Evolutionary conservation across 30 jellyfish, hydroid and myxozoan genomes (phyloP).

Genomic region (Aurelia aurita): DNA sequence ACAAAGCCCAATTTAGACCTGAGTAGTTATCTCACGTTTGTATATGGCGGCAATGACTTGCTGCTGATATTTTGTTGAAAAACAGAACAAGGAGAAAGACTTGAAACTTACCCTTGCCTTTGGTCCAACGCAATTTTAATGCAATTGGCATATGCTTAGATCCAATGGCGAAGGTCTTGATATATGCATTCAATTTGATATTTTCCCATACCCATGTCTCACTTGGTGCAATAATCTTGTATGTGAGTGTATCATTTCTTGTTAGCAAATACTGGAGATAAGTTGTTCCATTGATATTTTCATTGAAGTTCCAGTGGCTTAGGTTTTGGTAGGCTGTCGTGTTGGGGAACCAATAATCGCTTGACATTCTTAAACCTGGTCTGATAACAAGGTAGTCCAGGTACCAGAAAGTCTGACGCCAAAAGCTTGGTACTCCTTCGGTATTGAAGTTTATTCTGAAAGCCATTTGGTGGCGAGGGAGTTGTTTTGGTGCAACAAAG

Average conservation of each 20-base stretch:
- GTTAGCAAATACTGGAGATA: constrained; percentile 37
- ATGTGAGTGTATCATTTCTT: constrained; percentile 44
- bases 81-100: no score
- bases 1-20: no score
- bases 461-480: constrained; percentile 78
- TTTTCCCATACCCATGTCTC: constrained; percentile 56
- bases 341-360: constrained; percentile 49
- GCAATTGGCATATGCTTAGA: constrained; percentile 44
- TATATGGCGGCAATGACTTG: no score
- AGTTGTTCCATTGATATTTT: constrained; percentile 52
- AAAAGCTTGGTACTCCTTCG: constrained; percentile 49
- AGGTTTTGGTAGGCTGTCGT: constrained; percentile 34
- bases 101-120: constrained; percentile 40
- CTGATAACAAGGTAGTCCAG: constrained; percentile 24
- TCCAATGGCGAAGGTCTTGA: constrained; percentile 61
- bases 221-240: constrained; percentile 54
- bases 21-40: no score
- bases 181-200: constrained; percentile 25
- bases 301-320: constrained; percentile 45
- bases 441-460: constrained; percentile 66
- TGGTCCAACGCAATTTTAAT: constrained; percentile 27
- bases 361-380: constrained; percentile 46
- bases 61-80: no score
- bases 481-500: constrained; percentile 54
- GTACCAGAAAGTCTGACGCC: constrained; percentile 52